These are phyloP conservation scores for Pachyramphus minor DNA, from an alignment of 2,113 vertebrate species.

Conservation along the genomic window DNA sequence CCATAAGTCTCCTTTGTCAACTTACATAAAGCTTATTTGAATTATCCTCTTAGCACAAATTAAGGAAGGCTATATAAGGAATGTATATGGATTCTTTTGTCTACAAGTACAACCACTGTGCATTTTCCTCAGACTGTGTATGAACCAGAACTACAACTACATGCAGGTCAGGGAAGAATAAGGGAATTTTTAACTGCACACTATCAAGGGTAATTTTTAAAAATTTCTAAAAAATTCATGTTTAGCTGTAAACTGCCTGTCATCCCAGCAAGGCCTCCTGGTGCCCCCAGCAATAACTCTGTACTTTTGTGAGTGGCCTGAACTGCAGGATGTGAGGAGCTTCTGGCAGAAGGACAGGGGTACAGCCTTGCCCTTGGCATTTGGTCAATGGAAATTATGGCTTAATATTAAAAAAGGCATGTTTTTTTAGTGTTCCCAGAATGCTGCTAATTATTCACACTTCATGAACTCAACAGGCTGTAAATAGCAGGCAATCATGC, in stretches of 20 bases:
- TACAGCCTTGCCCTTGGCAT: not conserved
- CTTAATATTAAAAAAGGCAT: not conserved
- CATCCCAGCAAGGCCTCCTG: not conserved
- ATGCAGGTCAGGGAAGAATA: not conserved
- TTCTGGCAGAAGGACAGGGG: not conserved
- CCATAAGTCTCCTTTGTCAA: not conserved
- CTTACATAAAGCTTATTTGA: not conserved
- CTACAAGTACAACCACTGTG: not conserved
- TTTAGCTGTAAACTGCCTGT: not conserved
- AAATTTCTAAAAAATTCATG: not conserved
- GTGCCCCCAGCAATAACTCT: not conserved
- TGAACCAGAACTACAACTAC: not conserved
- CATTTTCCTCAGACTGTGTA: not conserved
- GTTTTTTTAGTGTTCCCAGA: not conserved
- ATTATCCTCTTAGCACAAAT: not conserved
- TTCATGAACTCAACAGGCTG: not conserved
- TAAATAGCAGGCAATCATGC: not conserved
- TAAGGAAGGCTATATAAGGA: not conserved
- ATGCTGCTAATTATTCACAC: not conserved
- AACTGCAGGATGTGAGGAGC: not conserved
- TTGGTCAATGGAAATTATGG: not conserved
- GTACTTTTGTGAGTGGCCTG: not conserved
- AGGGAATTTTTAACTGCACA: not conserved
- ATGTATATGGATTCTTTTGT: not conserved
- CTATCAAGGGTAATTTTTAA: not conserved